phyloP scores from a whole-genome alignment of 2,888 invertebrate species.

The Neoascia interrupta region DNA sequence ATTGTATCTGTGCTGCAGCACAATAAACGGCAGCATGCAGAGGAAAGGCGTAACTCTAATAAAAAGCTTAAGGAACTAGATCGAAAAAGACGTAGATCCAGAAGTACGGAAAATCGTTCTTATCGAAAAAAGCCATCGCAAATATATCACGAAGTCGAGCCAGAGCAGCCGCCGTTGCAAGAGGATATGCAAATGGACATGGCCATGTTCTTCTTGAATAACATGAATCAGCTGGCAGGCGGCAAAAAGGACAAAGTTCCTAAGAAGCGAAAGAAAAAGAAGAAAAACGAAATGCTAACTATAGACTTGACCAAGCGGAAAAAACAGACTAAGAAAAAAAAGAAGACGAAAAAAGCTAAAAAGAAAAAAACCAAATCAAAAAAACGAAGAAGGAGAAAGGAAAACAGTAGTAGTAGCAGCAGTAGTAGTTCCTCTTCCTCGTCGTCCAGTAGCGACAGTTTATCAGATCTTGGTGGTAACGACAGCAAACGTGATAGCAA shows the following conservation, averaged over 20 bases:
- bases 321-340: constrained; percentile 17
- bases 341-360: background rate
- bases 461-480: constrained; percentile 20
- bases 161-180: no score
- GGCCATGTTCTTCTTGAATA: constrained; percentile 14
- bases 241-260: constrained; percentile 9
- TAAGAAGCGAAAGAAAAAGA: constrained; percentile 31
- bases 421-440: constrained; percentile 8
- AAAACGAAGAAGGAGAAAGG: constrained; percentile 33
- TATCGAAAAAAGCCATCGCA: no score
- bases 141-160: no score
- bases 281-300: constrained; percentile 8
- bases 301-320: constrained; percentile 55
- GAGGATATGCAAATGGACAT: background rate
- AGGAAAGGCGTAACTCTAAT: constrained; percentile 72
- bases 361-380: constrained; percentile 24
- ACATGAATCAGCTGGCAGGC: background rate
- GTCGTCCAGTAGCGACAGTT: constrained; percentile 42
- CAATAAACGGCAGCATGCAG: constrained; percentile 73
- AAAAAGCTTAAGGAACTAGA: constrained; percentile 74
- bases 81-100: constrained; percentile 60
- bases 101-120: background rate
- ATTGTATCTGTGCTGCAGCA: constrained; percentile 73
- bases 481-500: background rate
- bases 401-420: constrained; percentile 13